These are phyloP conservation scores for Melanaphis sacchari DNA, from an alignment of 1,140 invertebrate species.

Conservation along the genomic window DNA sequence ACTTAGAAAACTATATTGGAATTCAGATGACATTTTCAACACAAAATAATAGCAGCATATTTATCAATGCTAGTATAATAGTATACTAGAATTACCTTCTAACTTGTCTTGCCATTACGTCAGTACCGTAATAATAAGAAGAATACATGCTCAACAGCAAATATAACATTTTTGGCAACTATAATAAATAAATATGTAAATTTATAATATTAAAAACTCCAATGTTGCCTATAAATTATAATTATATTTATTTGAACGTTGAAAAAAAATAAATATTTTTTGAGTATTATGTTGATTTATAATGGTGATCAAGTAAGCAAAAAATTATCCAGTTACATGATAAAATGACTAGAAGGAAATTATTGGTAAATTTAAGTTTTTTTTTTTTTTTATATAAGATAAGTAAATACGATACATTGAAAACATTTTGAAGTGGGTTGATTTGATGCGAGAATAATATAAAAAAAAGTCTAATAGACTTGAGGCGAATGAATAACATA, in stretches of 20 bases:
- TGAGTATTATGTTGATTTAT: background rate
- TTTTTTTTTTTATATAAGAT: background rate
- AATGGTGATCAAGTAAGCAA: background rate
- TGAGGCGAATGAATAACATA: background rate
- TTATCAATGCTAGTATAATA: no score
- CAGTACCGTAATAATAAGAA: no score
- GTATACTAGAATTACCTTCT: background rate
- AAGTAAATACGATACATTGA: background rate
- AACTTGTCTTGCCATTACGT: background rate
- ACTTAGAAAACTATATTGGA: background rate
- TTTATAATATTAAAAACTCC: background rate
- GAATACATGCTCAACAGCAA: background rate
- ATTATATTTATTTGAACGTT: background rate
- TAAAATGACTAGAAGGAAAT: background rate
- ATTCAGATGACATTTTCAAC: background rate
- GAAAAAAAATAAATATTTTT: background rate
- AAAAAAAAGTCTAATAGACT: background rate
- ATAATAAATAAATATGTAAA: no score
- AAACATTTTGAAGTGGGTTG: background rate
- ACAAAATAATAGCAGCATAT: background rate
- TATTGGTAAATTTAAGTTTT: background rate
- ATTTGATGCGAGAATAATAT: background rate
- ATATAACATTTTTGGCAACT: background rate
- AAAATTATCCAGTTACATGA: background rate
- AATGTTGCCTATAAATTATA: background rate